Conservation (phyloP, 2,113 vertebrate genomes). For the Tinamus guttatus region DNA sequence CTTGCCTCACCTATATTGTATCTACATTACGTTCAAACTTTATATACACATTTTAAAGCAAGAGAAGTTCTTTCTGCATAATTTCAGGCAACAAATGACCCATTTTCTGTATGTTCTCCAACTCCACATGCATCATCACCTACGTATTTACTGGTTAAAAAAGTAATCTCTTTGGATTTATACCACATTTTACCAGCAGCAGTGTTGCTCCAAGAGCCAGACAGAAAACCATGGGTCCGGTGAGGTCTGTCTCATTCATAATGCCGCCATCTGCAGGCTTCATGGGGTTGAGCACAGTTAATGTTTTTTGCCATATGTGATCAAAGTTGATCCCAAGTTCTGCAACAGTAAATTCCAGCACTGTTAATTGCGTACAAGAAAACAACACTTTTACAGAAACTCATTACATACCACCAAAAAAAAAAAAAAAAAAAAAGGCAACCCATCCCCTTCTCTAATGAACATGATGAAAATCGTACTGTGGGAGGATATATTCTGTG, state of each 20-base stretch:
- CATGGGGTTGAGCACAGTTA: constrained; percentile 89
- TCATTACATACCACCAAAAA: not conserved
- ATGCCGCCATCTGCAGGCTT: constrained; percentile 92
- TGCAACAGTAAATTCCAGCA: constrained; percentile 62
- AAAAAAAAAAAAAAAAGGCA: not conserved
- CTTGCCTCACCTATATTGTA: not conserved
- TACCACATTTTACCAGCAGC: constrained; percentile 80
- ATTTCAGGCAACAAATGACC: not conserved
- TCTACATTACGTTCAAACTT: not conserved
- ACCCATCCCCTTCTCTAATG: not conserved
- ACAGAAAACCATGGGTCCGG: constrained; percentile 87
- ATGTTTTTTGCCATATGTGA: constrained; percentile 92
- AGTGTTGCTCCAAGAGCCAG: constrained; percentile 83
- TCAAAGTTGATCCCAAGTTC: constrained; percentile 93
- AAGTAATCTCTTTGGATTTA: not conserved
- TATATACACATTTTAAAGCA: not conserved
- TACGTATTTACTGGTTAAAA: not conserved
- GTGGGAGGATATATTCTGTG: not conserved
- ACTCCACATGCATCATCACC: not conserved
- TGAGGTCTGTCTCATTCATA: constrained; percentile 91
- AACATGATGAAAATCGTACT: not conserved
- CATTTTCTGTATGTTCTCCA: not conserved
- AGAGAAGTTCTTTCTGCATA: not conserved
- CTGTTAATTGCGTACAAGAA: not conserved
- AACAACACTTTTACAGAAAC: not conserved